Evolutionary conservation across 2,888 invertebrate species (phyloP), one percentile per base, ranked within the genome.

Genomic region (Nebria brevicollis): DNA sequence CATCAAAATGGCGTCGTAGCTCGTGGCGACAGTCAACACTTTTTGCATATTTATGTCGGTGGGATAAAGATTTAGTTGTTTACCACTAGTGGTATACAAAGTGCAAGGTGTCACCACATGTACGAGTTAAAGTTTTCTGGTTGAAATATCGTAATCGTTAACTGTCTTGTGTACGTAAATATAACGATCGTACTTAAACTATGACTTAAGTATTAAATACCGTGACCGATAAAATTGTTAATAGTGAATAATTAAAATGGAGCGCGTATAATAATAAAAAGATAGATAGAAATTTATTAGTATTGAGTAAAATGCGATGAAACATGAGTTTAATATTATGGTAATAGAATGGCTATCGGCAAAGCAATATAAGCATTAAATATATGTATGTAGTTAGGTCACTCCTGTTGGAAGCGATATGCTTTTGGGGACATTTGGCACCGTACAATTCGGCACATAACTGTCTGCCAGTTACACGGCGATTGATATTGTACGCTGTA

Each of bases 371-470:
- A 66, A 65, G 15, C 34, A 76, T 34, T 34, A 20, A 20, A 20
- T 20, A 34, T 34, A 34, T 34, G 34, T 34, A 34, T 34, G 25
- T 15, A 15, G 54, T 26, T 54, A 26, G 72, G 66, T 72, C 72
- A 76, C 66, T 66, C 15, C 70, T 26, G 26, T 26, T 25, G 15
- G 8, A 25, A 10, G 68, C 26, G 68, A 68, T 68, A 26, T 64
- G 70, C 15, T 26, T 77, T 77, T 77, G 54, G 77, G 77, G 41
- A 78, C 77, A 78, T 78, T 78, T 78, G 66, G 73, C 77, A 72
- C 11, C 20, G 72, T 72, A 54, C 77, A 78, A 78, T 65, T 78
- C 15, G 64, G n/a, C 41, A 34, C 72, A 64, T 78, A 78, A 72
- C 72, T 66, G 72, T 72, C 72, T 41, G 6, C 54, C 54, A 54